Conservation (phyloP, 2,797 vertebrate genomes). For the Sternotherus odoratus region DNA sequence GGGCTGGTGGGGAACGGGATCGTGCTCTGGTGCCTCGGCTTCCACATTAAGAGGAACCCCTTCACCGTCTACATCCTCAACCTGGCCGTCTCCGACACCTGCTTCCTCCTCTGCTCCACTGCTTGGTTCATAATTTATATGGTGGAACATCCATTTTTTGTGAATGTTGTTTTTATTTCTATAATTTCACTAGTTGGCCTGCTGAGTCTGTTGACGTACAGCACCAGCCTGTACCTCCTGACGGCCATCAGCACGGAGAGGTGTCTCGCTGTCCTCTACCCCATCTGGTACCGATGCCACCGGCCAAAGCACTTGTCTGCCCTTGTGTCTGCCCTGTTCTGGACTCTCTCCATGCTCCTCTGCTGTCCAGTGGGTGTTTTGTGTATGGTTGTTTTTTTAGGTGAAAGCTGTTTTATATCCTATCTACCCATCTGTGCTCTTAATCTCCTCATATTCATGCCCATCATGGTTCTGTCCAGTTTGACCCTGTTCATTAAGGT, state of each 20-base stretch:
- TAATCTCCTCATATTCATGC: slow-evolving; percentile 38
- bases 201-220: not conserved
- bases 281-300: too few relatives aligned
- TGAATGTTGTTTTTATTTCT: not conserved
- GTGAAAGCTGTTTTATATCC: too few relatives aligned
- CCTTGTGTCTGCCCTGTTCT: too few relatives aligned
- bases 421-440: too few relatives aligned
- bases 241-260: too few relatives aligned
- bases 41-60: not conserved
- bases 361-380: too few relatives aligned
- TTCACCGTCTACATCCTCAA: not conserved
- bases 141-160: not conserved
- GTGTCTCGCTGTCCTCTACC: too few relatives aligned
- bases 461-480: slow-evolving; percentile 13
- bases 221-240: slow-evolving; percentile 23
- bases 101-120: not conserved
- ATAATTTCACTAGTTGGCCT: fast-evolving
- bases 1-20: not conserved
- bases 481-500: not conserved
- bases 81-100: not conserved
- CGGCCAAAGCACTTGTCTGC: too few relatives aligned
- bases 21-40: slow-evolving; percentile 4
- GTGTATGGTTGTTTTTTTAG: too few relatives aligned
- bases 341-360: too few relatives aligned
- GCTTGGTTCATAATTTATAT: not conserved